Base-by-base conservation (phyloP, 2,888 invertebrate genomes). In the Melipona bicolor region DNA sequence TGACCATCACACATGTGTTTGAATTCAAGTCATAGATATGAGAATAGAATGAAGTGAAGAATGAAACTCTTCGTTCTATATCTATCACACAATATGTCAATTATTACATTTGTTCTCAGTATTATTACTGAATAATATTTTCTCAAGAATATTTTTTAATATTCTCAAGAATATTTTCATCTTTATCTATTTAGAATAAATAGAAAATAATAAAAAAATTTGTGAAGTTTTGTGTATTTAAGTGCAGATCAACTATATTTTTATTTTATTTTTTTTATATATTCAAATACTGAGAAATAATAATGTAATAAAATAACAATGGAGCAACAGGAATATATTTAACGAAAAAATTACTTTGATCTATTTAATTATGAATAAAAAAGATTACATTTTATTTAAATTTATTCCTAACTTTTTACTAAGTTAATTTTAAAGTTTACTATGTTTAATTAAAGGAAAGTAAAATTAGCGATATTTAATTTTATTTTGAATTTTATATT, bases 291-390 rank as follows among this genome's bases (percentile, higher is more conserved):
- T 15, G 24, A 27, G 9, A 61, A 36, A 36, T 36, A 36, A 36
- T 36, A 36, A 36, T 36, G 36, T 36, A 36, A 36, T 36, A 36
- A 61, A 27, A 61, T 61, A 5, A 24, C 24, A 27, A 36, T 3
- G 0, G 13, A 5, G n/a, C 19, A 56, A n/a, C 21, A 0, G 4
- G 13, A 56, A n/a, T 13, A 13, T 24, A 0, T 0, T 2, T 3
- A 9, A 61, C 0, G 61, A 61, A 61, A 17, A 24, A 17, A 27
- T 17, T 61, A 61, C 15, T 17, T 17, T 27, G 3, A 1, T 1
- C 17, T 61, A 17, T 27, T 61, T 61, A 27, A 17, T 61, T 24
- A 9, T 17, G 17, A 15, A 0, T 24, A 61, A 61, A 61, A 17
- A 19, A 17, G 9, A 43, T 9, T 43, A 43, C 43, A 9, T 11